Evolutionary conservation across 2,888 invertebrate genomes (phyloP), one percentile per base, ranked within the genome.

Genomic region (Esperia sulphurella): DNA sequence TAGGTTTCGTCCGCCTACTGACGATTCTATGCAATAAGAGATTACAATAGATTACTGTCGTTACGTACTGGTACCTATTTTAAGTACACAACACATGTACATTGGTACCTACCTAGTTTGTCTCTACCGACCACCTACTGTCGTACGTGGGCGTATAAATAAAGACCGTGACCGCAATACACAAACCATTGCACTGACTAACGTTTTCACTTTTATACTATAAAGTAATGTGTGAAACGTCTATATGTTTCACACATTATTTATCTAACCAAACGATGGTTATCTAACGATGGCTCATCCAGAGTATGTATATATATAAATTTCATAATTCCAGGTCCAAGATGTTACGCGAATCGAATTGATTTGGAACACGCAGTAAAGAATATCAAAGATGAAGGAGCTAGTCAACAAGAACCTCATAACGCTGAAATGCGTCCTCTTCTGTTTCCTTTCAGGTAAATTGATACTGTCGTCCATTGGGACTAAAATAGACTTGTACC

Each of bases 381-480:
- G 56, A 59, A 48, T 50, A 46, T 33, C 43, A 62, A 77, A 71
- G 51, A 89, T 88, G 88, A 79, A 81, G 72, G 61, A 72, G 58
- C 61, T 83, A 50, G 80, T 94, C 67, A 95, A 95, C 77, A 90
- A 90, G 65, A 95, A 94, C 79, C 90, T 96, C 59, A 91, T 95
- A 58, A 92, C 95, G 52, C 90, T 96, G 53, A 95, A 96, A 91
- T 92, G 94, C 75, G 93, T 96, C 42, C 91, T 95, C 45, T 96
- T 96, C 84, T 91, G 95, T 66, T 95, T 95, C 72, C 94, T 95
- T 59, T 94, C 94, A 70, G 95, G 95, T 95, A 83, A 91, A 42
- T 42, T 42, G 37, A 39, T 30, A 6, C 38, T 13, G 39, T 35
- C 30, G 7, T 9, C 29, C 21, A 2, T 21, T 5, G 21, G 21